Evolutionary conservation across 2,888 invertebrate species (phyloP), one percentile per base, ranked within the genome.

Genomic region (Xestia ashworthii): DNA sequence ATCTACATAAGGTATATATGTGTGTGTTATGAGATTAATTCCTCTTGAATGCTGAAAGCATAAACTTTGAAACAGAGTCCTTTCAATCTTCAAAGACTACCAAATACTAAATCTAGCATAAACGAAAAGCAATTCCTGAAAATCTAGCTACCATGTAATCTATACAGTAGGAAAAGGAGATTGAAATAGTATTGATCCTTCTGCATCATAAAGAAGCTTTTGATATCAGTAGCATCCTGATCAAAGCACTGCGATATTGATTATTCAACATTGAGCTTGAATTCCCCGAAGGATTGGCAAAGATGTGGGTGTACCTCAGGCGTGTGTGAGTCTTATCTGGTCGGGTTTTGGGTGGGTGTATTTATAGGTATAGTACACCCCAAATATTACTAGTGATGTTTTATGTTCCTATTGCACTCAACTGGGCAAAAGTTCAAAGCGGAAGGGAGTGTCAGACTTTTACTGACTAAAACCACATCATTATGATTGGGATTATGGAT

Each of bases 121-220:
- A 58, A 58, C 14, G 38, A 66, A 60, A 53, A 16, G 19, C 25
- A 50, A 60, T 32, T 32, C 66, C n/a, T 66, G 16, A 11, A 70
- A 53, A 50, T 44, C 19, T 48, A 38, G 62, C 14, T 38, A 12
- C 25, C 4, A 32, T 44, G 2, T 32, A 44, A 53, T 44, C 62
- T 53, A n/a, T n/a, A n/a, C 32, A 44, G 8, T 12, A 77, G 22
- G 46, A 12, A 38, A 11, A 32, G 3, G 25, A 76, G 44, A 76
- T 69, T 79, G 62, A 79, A 80, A 69, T 69, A 16, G 14, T 58
- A 66, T 58, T 50, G 78, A 58, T 50, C 1, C 25, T 6, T 3
- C 55, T 16, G 14, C 16, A 8, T 62, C n/a, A 53, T 32, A 48
- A 32, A 55, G 6, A 1, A 32, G 22, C n/a, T 4, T 53, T 12